Percentiles rank a stretch among this genome's conserved stretches.
Evolutionary conservation across 2,888 invertebrate genomes (phyloP).

Genomic region (Sepiola atlantica): DNA sequence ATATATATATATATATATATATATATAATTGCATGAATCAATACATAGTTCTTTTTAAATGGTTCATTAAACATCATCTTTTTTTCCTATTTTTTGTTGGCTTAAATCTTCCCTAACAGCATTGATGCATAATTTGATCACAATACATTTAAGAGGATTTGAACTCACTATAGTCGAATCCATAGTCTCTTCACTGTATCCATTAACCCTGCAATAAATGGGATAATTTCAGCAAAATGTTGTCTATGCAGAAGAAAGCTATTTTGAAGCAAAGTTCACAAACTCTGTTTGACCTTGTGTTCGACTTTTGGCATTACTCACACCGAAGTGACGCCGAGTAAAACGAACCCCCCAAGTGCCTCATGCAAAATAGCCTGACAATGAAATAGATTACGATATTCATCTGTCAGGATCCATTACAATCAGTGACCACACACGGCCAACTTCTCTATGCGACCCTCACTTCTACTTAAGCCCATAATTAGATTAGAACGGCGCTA

Average conservation of each 20-base stretch:
- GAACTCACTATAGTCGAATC: too few relatives aligned
- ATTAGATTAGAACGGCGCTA: background rate
- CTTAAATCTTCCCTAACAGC: too few relatives aligned
- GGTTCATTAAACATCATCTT: too few relatives aligned
- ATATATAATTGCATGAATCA: too few relatives aligned
- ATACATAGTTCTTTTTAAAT: too few relatives aligned
- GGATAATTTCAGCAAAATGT: background rate
- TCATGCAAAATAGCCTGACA: background rate
- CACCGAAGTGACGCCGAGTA: background rate
- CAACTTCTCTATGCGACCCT: background rate
- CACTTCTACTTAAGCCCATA: background rate
- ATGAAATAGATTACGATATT: background rate
- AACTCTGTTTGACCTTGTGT: background rate
- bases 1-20: too few relatives aligned
- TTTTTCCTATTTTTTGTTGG: too few relatives aligned
- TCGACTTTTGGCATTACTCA: background rate
- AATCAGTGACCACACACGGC: background rate
- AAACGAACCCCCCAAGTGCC: background rate
- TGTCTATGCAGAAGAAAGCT: background rate
- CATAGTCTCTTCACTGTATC: too few relatives aligned
- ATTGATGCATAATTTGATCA: too few relatives aligned
- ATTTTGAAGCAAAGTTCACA: background rate
- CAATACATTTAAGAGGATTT: too few relatives aligned
- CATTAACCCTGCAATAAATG: background rate
- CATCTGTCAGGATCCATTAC: conserved; percentile 18